A percentile compares a stretch with the other conserved stretches of the same genome.
These are phyloP conservation scores for Hoplostethus atlanticus DNA, from an alignment of 2,797 vertebrate genomes.

Conservation along the genomic window DNA sequence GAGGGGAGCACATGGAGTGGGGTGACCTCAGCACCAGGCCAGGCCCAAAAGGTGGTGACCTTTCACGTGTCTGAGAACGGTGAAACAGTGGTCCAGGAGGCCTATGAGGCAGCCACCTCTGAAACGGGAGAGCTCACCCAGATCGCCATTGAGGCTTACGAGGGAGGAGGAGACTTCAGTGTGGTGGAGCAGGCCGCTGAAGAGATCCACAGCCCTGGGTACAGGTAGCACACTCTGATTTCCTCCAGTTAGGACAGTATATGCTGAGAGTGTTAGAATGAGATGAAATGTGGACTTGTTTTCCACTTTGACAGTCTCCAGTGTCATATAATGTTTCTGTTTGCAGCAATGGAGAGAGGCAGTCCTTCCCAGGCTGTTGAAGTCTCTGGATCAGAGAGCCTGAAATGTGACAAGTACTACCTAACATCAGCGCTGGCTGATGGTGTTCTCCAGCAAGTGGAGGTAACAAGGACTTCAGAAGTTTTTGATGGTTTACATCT, in stretches of 20 bases:
- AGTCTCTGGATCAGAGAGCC: slow-evolving; percentile 76
- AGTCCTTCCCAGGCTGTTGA: slow-evolving; percentile 80
- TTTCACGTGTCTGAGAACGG: slow-evolving; percentile 90
- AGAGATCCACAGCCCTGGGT: slow-evolving; percentile 85
- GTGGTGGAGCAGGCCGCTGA: slow-evolving; percentile 89
- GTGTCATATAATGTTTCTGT: slow-evolving; percentile 26
- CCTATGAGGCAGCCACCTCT: slow-evolving; percentile 79
- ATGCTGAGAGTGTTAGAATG: too few species aligned
- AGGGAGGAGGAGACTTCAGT: slow-evolving; percentile 84
- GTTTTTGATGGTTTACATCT: not conserved
- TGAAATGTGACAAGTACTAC: slow-evolving; percentile 89
- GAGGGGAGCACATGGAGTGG: slow-evolving; percentile 66
- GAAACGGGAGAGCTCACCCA: slow-evolving; percentile 87
- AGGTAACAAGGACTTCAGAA: slow-evolving; percentile 82
- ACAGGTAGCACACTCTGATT: slow-evolving; percentile 79
- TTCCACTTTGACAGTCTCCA: not conserved
- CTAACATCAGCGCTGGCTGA: slow-evolving; percentile 83
- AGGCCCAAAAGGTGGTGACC: slow-evolving; percentile 89
- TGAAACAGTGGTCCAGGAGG: slow-evolving; percentile 86
- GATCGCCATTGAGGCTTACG: slow-evolving; percentile 88
- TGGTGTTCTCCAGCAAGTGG: slow-evolving; percentile 87
- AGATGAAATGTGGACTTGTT: not conserved
- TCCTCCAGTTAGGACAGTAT: not conserved
- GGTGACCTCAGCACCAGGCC: slow-evolving; percentile 70
- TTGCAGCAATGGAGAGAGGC: slow-evolving; percentile 79